Base-by-base conservation (phyloP, 2,888 invertebrate genomes). In the Teleiodes luculella region DNA sequence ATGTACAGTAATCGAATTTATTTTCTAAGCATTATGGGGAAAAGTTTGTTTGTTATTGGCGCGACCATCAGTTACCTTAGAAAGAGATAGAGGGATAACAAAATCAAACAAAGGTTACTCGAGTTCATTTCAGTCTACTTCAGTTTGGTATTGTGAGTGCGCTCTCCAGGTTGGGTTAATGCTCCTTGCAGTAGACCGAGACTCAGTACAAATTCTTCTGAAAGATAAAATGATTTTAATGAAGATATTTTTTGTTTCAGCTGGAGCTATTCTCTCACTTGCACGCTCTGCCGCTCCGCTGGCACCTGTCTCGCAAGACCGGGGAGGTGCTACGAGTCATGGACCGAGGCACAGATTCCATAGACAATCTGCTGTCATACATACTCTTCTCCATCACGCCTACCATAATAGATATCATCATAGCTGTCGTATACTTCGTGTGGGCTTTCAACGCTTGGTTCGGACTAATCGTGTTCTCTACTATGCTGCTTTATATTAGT, bases 321-420 rank as follows among this genome's bases (percentile, higher is more conserved):
- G 99, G 99, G 1, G 98, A 99, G 89, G 98, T 99, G 0, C 88
- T 99, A 1, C 91, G 98, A 33, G 94, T 99, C 0, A 98, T 99
- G 96, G 99, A 99, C 84, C 92, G 99, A 58, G 99, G 99, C 62
- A 98, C 98, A 0, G 97, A 96, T 68, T 98, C 98, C 53, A 97
- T 99, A 66, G 98, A 98, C 84, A 97, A 95, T 80, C 90, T 99
- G 8, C 91, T 99, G 0, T 97, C 95, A 70, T 97, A 95, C 74
- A 95, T 98, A 47, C 86, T 98, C 39, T 98, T 98, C 86, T 96
- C 96, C 43, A 98, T 99, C 63, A 78, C 94, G 0, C 99, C 99
- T 0, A 98, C 98, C 0, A 92, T 99, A 55, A 86, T 96, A 11
- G 99, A 99, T 77, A 97, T 99, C 57, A 46, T 97, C 0, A 92